A percentile compares a stretch with the other conserved stretches of the same genome.
These are phyloP conservation scores for Coelopa frigida DNA, from an alignment of 1,140 invertebrate genomes.

Conservation along the genomic window DNA sequence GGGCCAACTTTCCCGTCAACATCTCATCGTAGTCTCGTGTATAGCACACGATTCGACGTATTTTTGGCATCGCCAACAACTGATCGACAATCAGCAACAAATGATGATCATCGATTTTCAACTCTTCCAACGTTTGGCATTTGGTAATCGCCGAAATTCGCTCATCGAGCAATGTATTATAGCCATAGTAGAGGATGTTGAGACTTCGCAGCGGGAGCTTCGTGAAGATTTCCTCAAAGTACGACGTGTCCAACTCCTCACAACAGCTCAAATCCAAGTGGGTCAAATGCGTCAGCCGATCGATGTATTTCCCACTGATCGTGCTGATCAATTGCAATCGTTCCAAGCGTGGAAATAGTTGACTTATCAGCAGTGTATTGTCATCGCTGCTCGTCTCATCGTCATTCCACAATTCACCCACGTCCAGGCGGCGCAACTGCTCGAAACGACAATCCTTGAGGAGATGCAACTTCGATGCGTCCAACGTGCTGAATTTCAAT, in stretches of 20 bases:
- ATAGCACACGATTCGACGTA: slow-evolving; percentile 20
- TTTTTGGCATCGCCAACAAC: slow-evolving; percentile 14
- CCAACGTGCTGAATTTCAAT: background rate
- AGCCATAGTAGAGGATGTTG: slow-evolving; percentile 22
- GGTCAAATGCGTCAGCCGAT: slow-evolving; percentile 13
- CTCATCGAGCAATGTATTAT: slow-evolving; percentile 13
- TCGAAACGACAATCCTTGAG: too few species aligned
- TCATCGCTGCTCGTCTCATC: background rate
- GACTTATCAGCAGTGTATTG: background rate
- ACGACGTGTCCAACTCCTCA: slow-evolving; percentile 16
- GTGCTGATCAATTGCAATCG: slow-evolving; percentile 14
- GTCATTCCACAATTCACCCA: too few species aligned
- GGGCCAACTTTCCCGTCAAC: slow-evolving; percentile 12
- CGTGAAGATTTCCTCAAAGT: slow-evolving; percentile 17
- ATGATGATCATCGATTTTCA: slow-evolving; percentile 26
- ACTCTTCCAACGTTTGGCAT: slow-evolving; percentile 21
- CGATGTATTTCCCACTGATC: slow-evolving; percentile 19
- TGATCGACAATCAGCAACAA: slow-evolving; percentile 15
- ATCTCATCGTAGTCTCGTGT: slow-evolving; percentile 23
- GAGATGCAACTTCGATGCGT: background rate
- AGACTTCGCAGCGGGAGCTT: slow-evolving; percentile 22
- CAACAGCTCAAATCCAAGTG: slow-evolving; percentile 25
- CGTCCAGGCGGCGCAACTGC: too few species aligned
- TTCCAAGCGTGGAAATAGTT: background rate
- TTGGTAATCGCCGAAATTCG: slow-evolving; percentile 1